Percentiles rank a stretch among this genome's conserved stretches.
Evolutionary conservation across 2,113 vertebrate species (phyloP).

Genomic region (Microcebus ravelobensis): DNA sequence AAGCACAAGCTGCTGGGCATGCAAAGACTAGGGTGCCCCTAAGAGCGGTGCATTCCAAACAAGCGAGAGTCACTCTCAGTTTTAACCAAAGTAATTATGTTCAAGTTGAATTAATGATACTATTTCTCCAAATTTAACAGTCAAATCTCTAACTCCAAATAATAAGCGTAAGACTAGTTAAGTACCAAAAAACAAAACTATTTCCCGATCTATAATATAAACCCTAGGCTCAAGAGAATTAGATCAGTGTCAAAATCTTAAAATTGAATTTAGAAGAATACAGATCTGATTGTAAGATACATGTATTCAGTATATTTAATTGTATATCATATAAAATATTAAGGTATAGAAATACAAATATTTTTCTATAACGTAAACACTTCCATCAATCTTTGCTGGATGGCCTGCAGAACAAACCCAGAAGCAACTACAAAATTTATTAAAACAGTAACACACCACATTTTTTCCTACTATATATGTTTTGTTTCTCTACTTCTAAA

Average conservation of each 20-base stretch:
- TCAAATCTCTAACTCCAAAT: neutral
- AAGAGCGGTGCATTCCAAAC: neutral
- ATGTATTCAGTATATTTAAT: neutral
- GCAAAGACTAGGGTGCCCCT: rapidly evolving
- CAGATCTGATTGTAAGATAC: neutral
- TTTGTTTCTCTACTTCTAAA: neutral
- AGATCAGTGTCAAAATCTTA: neutral
- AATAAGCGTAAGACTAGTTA: neutral
- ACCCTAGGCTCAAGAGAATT: neutral
- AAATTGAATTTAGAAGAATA: neutral
- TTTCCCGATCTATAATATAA: neutral
- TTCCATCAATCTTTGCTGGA: neutral
- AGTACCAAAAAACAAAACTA: neutral
- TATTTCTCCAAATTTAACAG: neutral
- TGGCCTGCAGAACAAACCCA: neutral
- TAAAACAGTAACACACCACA: neutral
- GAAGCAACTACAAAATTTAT: neutral
- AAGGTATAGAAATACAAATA: neutral
- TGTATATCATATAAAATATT: neutral
- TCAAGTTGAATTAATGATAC: neutral
- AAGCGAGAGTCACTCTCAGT: neutral
- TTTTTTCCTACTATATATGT: neutral
- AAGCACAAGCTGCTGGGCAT: rapidly evolving
- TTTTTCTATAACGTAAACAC: neutral
- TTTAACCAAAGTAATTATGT: neutral